These are phyloP conservation scores for Matsumyia berberina DNA, from an alignment of 2,888 invertebrate genomes.

Conservation along the genomic window DNA sequence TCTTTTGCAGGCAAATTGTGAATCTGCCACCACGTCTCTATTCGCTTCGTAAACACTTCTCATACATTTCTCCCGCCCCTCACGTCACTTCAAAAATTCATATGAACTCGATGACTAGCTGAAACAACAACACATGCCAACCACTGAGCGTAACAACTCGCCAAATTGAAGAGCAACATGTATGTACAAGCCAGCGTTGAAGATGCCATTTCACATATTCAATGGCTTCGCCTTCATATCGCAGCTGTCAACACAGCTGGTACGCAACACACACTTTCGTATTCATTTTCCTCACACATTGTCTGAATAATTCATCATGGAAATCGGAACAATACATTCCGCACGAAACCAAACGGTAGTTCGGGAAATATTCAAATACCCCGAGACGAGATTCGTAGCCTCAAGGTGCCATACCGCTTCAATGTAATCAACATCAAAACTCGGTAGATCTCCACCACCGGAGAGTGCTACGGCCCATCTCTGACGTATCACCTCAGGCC, in stretches of 20 bases:
- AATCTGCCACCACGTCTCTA: too few relatives aligned
- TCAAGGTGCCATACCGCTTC: conserved; percentile 12
- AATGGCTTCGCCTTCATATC: background rate
- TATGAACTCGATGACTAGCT: too few relatives aligned
- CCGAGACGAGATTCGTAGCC: conserved; percentile 1
- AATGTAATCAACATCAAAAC: conserved; percentile 48
- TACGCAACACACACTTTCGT: background rate
- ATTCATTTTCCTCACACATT: conserved; percentile 25
- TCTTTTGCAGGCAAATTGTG: too few relatives aligned
- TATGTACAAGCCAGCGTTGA: too few relatives aligned
- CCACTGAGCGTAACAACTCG: too few relatives aligned
- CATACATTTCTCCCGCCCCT: too few relatives aligned
- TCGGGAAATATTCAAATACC: conserved; percentile 30
- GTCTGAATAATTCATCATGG: conserved; percentile 48
- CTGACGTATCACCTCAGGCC: too few relatives aligned
- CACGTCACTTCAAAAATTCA: too few relatives aligned
- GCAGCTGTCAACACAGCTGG: background rate
- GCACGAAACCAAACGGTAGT: background rate
- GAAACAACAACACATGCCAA: too few relatives aligned
- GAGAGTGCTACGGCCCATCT: too few relatives aligned
- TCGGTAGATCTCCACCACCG: conserved; percentile 25
- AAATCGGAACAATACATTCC: conserved; percentile 46
- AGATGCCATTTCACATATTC: background rate
- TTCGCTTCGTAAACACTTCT: too few relatives aligned
- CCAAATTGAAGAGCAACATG: too few relatives aligned